A percentile compares a stretch with the other conserved stretches of the same genome.
phyloP scores from a whole-genome alignment of 2,113 vertebrate genomes.

The Corynorhinus townsendii region DNA sequence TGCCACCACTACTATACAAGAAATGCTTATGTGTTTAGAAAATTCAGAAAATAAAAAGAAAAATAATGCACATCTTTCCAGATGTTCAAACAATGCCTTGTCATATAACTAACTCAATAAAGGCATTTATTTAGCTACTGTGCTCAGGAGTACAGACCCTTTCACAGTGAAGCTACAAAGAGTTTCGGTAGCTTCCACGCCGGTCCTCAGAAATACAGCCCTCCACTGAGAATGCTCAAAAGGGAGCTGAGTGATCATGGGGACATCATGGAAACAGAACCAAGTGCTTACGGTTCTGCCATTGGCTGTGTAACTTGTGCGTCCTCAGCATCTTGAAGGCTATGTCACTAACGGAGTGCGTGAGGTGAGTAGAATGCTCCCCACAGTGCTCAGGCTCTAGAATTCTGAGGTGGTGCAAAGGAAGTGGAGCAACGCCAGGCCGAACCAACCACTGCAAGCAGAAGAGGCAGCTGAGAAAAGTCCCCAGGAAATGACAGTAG shows the following conservation, averaged over 20 bases:
- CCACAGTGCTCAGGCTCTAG: fast-evolving
- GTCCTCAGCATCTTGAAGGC: background rate
- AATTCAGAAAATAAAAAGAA: background rate
- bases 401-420: background rate
- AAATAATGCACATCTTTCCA: background rate
- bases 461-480: background rate
- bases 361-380: background rate
- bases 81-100: background rate
- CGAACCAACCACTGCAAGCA: background rate
- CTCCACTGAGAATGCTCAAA: background rate
- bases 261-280: background rate
- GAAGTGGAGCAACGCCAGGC: background rate
- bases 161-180: background rate
- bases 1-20: background rate
- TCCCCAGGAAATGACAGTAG: background rate
- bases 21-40: background rate
- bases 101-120: background rate
- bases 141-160: background rate
- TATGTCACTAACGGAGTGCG: background rate
- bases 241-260: background rate
- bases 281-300: background rate
- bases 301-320: background rate
- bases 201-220: background rate
- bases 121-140: background rate
- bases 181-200: background rate